phyloP scores from a whole-genome alignment of 2,888 invertebrate species.

The Chrysolina haemoptera region DNA sequence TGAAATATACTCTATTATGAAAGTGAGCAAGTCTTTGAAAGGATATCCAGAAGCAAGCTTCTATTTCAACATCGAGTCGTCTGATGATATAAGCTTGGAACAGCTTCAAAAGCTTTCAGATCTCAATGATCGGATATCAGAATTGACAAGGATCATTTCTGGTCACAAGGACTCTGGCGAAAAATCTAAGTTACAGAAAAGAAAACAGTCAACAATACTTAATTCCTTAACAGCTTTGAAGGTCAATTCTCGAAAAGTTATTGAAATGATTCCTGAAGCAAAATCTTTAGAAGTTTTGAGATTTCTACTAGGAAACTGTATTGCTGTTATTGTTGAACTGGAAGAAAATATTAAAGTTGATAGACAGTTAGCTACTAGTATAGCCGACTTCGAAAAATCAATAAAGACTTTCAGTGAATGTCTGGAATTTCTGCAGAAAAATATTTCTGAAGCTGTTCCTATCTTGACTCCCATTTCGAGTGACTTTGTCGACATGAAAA shows the following conservation, averaged over 20 bases:
- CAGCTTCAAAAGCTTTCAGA: neutral
- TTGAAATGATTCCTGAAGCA: neutral
- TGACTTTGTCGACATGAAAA: neutral
- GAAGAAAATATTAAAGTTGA: neutral
- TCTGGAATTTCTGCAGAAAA: constrained; percentile 9
- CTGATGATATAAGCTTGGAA: neutral
- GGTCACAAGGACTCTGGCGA: neutral
- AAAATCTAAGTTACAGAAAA: neutral
- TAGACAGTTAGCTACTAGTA: neutral
- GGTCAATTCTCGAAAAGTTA: neutral
- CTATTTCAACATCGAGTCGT: neutral
- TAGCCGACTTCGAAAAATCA: neutral
- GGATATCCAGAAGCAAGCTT: neutral
- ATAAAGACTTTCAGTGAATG: neutral
- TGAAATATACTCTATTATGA: neutral
- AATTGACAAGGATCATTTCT: neutral
- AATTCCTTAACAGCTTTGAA: neutral
- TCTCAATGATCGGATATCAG: neutral
- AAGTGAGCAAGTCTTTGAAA: neutral
- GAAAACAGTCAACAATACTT: neutral
- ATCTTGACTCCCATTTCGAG: neutral
- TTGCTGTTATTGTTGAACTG: neutral
- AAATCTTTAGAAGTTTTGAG: neutral
- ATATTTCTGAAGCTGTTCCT: constrained; percentile 2
- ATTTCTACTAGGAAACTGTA: neutral